Evolutionary conservation across 2,888 invertebrate species (phyloP).

Genomic region (Pandemis corylana): DNA sequence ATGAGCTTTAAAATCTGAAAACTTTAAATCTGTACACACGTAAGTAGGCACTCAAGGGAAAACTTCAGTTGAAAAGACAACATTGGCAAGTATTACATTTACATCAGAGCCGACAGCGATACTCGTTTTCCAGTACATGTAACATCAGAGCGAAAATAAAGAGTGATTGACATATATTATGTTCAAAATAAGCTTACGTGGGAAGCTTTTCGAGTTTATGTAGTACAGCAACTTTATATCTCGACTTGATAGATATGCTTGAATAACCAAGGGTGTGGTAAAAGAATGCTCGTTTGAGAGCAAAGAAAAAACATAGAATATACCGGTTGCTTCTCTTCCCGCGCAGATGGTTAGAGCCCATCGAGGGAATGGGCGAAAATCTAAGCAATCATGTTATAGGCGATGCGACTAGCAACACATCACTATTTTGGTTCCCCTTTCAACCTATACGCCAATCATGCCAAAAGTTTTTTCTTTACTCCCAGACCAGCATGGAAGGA

Average conservation of each 20-base stretch:
- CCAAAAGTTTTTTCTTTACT: too few relatives aligned
- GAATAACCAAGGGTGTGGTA: background rate
- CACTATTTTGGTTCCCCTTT: too few relatives aligned
- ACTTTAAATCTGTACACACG: too few relatives aligned
- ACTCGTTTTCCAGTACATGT: slow-evolving; percentile 5
- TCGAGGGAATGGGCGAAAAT: too few relatives aligned
- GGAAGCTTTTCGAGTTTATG: background rate
- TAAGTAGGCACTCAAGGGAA: background rate
- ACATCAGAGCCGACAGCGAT: background rate
- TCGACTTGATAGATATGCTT: background rate
- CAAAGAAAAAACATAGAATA: too few relatives aligned
- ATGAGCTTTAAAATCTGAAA: too few relatives aligned
- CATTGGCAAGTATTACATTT: background rate
- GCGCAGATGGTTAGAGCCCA: too few relatives aligned
- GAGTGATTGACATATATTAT: slow-evolving; percentile 1
- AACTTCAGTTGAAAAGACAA: background rate
- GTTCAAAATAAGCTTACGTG: background rate
- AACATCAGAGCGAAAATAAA: background rate
- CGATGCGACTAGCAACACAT: too few relatives aligned
- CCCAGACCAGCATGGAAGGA: too few relatives aligned
- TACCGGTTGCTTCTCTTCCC: too few relatives aligned
- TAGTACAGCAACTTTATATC: background rate
- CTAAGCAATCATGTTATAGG: too few relatives aligned
- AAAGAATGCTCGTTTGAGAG: background rate
- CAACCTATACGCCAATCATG: too few relatives aligned